A percentile compares a stretch with the other conserved stretches of the same genome.
Conservation (phyloP, 2,797 vertebrate species). For the Acipenser ruthenus region DNA sequence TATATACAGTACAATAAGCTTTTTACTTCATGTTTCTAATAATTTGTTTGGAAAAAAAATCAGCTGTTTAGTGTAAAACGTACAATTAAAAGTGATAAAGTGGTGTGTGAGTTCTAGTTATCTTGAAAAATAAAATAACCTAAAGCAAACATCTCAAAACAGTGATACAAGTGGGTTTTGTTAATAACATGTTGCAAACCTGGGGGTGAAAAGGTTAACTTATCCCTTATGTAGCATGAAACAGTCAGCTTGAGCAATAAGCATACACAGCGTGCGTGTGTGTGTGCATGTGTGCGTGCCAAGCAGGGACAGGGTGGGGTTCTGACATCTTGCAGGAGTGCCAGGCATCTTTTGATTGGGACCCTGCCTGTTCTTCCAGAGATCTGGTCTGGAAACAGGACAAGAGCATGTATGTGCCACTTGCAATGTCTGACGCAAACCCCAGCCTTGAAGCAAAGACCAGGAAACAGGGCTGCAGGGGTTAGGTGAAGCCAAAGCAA, state of each 20-base stretch:
- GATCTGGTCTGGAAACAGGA: constrained; percentile 83
- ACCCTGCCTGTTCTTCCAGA: too few relatives aligned
- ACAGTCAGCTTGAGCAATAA: constrained; percentile 53
- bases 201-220: background rate
- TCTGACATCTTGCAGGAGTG: constrained; percentile 26
- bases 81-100: too few relatives aligned
- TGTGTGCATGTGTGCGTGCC: constrained; percentile 46
- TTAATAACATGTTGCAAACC: background rate
- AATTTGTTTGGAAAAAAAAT: too few relatives aligned
- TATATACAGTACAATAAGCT: too few relatives aligned
- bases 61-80: too few relatives aligned
- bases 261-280: constrained; percentile 30
- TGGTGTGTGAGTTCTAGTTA: too few relatives aligned
- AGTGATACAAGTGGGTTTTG: background rate
- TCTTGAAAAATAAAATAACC: too few relatives aligned
- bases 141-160: background rate
- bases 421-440: constrained; percentile 98
- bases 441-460: constrained; percentile 98
- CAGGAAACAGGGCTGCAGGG: constrained; percentile 81
- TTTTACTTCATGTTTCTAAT: too few relatives aligned
- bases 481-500: constrained; percentile 61
- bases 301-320: constrained; percentile 42
- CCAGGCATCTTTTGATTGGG: background rate
- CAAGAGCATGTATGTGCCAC: constrained; percentile 96
- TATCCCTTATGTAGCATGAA: background rate